These are phyloP conservation scores for Spilosoma lubricipeda DNA, from an alignment of 2,888 invertebrate genomes.

Conservation along the genomic window DNA sequence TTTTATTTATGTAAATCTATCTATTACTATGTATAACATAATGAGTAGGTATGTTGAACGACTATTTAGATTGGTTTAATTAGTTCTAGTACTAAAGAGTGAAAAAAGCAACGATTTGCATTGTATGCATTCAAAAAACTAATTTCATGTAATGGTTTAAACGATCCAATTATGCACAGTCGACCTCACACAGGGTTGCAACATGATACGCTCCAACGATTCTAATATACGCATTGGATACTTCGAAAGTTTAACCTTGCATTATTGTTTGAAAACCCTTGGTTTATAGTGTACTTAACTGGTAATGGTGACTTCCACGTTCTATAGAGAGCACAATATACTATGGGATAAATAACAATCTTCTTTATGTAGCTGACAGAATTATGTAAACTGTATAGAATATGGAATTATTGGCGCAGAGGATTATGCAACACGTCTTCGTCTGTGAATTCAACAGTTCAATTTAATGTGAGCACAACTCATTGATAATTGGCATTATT, in stretches of 20 bases:
- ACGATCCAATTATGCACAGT: conserved; percentile 38
- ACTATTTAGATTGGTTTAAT: conserved; percentile 10
- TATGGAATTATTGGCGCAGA: too few relatives aligned
- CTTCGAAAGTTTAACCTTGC: conserved; percentile 71
- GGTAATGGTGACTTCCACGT: background rate
- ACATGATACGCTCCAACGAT: conserved; percentile 65
- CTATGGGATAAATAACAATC: background rate
- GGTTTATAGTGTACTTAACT: conserved; percentile 33
- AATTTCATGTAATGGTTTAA: conserved; percentile 19
- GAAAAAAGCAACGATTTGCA: conserved; percentile 29
- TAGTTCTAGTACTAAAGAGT: conserved; percentile 24
- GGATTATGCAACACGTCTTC: too few relatives aligned
- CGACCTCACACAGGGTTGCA: conserved; percentile 65
- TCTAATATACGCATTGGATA: conserved; percentile 57
- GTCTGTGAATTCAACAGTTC: too few relatives aligned
- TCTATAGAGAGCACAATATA: too few relatives aligned
- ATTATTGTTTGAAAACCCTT: conserved; percentile 60
- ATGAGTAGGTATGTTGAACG: background rate
- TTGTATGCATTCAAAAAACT: conserved; percentile 17
- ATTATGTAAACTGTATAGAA: too few relatives aligned
- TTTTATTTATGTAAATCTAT: background rate
- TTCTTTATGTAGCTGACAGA: background rate
- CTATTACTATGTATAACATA: background rate
- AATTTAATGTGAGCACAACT: too few relatives aligned
- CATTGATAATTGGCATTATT: too few relatives aligned